phyloP scores from a whole-genome alignment of 2,113 vertebrate genomes.

The Leptocoma aspasia region DNA sequence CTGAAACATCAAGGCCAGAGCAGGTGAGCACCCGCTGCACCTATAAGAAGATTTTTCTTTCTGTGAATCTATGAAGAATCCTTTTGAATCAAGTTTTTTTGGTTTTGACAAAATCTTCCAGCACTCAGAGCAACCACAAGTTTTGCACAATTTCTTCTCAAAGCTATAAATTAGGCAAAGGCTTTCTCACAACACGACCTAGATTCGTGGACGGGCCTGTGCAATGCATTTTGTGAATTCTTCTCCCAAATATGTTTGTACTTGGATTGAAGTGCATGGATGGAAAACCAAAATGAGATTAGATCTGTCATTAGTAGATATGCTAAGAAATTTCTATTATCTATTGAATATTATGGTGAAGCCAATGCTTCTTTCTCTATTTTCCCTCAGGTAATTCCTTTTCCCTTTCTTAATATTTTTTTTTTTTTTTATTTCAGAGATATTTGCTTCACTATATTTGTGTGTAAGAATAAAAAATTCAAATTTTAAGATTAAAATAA shows the following conservation, averaged over 20 bases:
- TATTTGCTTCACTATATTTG: neutral
- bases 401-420: neutral
- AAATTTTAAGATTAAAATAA: neutral
- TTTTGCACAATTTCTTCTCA: neutral
- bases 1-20: neutral
- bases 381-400: neutral
- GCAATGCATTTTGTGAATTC: neutral
- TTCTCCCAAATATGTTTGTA: neutral
- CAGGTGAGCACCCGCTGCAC: neutral
- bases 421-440: neutral
- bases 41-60: neutral
- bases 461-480: neutral
- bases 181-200: neutral
- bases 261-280: neutral
- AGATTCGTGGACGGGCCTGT: neutral
- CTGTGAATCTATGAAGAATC: neutral
- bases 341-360: neutral
- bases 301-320: neutral
- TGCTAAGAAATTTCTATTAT: neutral
- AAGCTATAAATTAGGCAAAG: neutral
- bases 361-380: neutral
- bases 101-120: neutral
- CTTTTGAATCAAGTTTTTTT: neutral
- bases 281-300: neutral
- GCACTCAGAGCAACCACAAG: neutral